Base-by-base conservation (phyloP, 1,140 invertebrate species). In the Neodiprion fabricii region DNA sequence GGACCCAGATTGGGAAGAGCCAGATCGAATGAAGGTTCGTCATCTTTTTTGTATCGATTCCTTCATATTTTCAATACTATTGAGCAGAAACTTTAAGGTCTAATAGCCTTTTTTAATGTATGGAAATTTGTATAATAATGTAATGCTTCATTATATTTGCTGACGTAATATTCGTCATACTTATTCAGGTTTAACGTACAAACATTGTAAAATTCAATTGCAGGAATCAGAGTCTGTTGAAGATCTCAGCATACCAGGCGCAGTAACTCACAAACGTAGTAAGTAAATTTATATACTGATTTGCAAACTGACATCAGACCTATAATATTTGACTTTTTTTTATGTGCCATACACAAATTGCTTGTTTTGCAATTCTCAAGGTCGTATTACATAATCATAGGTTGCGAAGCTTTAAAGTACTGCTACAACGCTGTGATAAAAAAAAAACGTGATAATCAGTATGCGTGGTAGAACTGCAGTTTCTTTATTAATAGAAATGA, bases 211-310 rank as follows among this genome's bases (percentile, higher is more conserved):
- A 12, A 61, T 76, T 73, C 76, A 71, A 69, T 84, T 87, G 14
- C 77, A 92, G 92, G 91, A 92, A 75, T 91, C 91, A 50, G 92
- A 92, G 84, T 92, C 92, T 17, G 85, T 91, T 9, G 91, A 91
- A 83, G 92, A 93, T 75, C 81, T 90, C 11, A 85, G 79, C 79
- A 83, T 76, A 66, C 81, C 78, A 40, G 80, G 80, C 61, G 75
- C 75, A 50, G 77, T 79, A 28, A 78, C 78, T 14, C 81, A 82
- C 47, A 85, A 85, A 81, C 80, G 78, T 78, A 77, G 87, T 89
- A 83, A 84, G 87, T 87, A 70, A 70, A 7, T 12, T 7, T n/a
- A 14, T 21, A 47, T 23, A 69, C 12, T 28, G 11, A 69, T 12
- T 69, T n/a, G 21, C 21, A 66, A 66, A 21, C 65, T 21, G 21